Percentiles rank a stretch among this genome's conserved stretches.
These are phyloP conservation scores for Siniperca scherzeri DNA, from an alignment of 2,797 vertebrate species.

Conservation along the genomic window DNA sequence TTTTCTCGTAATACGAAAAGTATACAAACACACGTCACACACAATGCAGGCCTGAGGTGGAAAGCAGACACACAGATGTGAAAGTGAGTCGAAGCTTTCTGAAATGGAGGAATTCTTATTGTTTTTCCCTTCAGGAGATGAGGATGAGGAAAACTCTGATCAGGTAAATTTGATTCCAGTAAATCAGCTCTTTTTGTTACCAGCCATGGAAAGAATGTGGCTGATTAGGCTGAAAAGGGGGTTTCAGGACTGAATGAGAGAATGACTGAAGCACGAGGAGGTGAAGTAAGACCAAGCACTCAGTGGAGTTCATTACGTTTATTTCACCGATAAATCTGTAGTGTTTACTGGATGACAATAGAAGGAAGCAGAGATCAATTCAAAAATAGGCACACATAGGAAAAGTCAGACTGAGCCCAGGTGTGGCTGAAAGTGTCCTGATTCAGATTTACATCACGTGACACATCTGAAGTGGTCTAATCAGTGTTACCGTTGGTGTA, in stretches of 20 bases:
- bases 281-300: not conserved
- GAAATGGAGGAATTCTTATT: slow-evolving; percentile 50
- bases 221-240: slow-evolving; percentile 60
- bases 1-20: slow-evolving; percentile 38
- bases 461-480: not conserved
- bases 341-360: not conserved
- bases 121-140: slow-evolving; percentile 58
- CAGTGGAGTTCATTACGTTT: not conserved
- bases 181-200: slow-evolving; percentile 70
- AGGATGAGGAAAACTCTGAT: slow-evolving; percentile 72
- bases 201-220: slow-evolving; percentile 79
- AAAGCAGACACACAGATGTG: slow-evolving; percentile 81
- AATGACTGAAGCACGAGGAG: slow-evolving; percentile 20
- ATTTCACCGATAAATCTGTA: slow-evolving; percentile 1
- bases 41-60: slow-evolving; percentile 51
- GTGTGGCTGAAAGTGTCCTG: not conserved
- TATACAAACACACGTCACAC: slow-evolving; percentile 43
- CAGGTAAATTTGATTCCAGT: slow-evolving; percentile 77
- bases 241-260: slow-evolving; percentile 26
- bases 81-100: slow-evolving; percentile 66
- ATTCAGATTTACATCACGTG: not conserved
- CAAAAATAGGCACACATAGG: not conserved
- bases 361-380: not conserved
- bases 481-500: not conserved
- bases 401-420: not conserved